phyloP scores from a whole-genome alignment of 2,888 invertebrate species.

The Cloeon dipterum region DNA sequence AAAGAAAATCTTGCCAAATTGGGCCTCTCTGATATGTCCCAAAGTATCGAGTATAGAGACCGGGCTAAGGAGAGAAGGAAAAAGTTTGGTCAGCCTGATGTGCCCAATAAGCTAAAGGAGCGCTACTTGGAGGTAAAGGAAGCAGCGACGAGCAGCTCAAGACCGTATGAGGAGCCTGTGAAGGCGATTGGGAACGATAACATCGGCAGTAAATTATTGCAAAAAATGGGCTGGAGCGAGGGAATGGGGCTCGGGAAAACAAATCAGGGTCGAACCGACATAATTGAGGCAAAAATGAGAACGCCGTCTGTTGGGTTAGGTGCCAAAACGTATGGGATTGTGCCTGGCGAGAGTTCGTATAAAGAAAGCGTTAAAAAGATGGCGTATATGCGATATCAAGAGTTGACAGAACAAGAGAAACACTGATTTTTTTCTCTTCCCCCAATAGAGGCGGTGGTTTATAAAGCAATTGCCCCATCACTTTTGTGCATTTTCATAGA shows the following conservation, averaged over 20 bases:
- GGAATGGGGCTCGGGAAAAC: constrained; percentile 86
- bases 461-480: no score
- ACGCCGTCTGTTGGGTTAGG: constrained; percentile 67
- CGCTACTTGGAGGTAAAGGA: constrained; percentile 37
- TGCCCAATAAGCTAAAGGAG: constrained; percentile 34
- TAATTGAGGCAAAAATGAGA: constrained; percentile 53
- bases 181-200: constrained; percentile 62
- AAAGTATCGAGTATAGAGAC: constrained; percentile 50
- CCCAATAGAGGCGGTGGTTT: no score
- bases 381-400: constrained; percentile 71
- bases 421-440: constrained; percentile 3
- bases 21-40: constrained; percentile 16
- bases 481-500: no score
- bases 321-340: constrained; percentile 53
- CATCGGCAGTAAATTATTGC: constrained; percentile 81
- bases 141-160: constrained; percentile 16
- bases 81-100: constrained; percentile 78
- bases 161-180: constrained; percentile 29
- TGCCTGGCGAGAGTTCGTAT: constrained; percentile 57
- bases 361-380: constrained; percentile 76
- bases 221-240: constrained; percentile 99
- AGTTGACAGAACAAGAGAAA: constrained; percentile 30
- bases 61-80: constrained; percentile 85
- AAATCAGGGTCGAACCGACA: constrained; percentile 81
- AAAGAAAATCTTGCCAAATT: constrained; percentile 46